Conservation (phyloP, 2,113 vertebrate genomes). For the Syngnathoides biaculeatus region DNA sequence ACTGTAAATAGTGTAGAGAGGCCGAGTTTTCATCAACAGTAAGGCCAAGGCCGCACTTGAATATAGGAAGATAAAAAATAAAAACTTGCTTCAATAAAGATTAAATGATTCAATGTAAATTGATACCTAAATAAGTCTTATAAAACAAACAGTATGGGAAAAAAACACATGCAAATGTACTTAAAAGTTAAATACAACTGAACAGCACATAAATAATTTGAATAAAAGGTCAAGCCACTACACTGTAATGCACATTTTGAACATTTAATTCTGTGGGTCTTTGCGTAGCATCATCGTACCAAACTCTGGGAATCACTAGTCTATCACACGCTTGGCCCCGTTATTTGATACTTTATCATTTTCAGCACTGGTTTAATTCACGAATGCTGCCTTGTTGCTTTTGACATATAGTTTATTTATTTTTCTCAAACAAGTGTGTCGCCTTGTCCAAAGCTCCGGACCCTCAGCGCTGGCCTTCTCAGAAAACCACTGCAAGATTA, state of each 20-base stretch:
- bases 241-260: background rate
- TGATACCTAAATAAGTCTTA: background rate
- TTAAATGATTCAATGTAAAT: background rate
- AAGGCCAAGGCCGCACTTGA: background rate
- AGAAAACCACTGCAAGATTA: background rate
- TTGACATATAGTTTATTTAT: background rate
- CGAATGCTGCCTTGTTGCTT: background rate
- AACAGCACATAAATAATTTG: background rate
- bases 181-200: background rate
- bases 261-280: background rate
- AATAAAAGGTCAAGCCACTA: background rate
- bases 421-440: slow-evolving; percentile 9
- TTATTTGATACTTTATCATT: background rate
- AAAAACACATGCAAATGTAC: background rate
- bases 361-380: background rate
- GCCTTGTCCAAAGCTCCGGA: background rate
- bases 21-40: background rate
- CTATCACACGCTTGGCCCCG: background rate
- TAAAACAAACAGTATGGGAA: background rate
- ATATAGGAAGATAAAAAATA: background rate
- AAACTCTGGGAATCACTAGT: background rate
- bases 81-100: background rate
- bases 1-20: background rate
- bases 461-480: background rate
- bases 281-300: background rate